These are phyloP conservation scores for Sebastes reedi DNA, from an alignment of 2,797 vertebrate genomes.

Conservation along the genomic window DNA sequence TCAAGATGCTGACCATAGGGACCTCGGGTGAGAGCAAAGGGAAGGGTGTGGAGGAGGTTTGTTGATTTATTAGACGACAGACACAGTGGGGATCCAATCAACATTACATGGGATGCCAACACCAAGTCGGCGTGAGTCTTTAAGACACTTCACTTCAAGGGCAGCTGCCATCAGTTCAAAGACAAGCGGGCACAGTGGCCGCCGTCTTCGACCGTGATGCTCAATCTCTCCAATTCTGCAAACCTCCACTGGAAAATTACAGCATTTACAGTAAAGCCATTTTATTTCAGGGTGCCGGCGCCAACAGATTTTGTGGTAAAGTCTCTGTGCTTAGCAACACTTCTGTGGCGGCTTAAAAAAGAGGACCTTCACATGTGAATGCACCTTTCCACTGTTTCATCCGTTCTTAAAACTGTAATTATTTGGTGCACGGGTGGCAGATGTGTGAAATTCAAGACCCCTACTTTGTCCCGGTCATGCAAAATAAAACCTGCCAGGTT, in stretches of 20 bases:
- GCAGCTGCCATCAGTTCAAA: conserved; percentile 56
- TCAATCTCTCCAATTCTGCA: not conserved
- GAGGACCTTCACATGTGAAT: conserved; percentile 24
- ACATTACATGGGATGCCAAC: conserved; percentile 64
- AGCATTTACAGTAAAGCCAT: not conserved
- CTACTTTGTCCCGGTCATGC: not conserved
- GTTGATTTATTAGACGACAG: conserved; percentile 75
- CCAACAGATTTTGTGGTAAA: not conserved
- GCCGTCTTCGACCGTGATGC: conserved; percentile 31
- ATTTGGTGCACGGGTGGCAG: not conserved
- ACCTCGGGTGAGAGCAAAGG: conserved; percentile 9
- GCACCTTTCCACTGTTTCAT: not conserved
- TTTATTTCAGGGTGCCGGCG: not conserved
- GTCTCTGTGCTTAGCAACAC: conserved; percentile 18
- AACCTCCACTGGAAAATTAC: conserved; percentile 4
- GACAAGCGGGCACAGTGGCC: conserved; percentile 30
- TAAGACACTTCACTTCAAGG: conserved; percentile 64
- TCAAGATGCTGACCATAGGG: conserved; percentile 20
- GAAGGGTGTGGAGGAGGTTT: conserved; percentile 5
- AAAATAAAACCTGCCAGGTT: not conserved
- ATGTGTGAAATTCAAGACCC: not conserved
- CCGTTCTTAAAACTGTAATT: not conserved
- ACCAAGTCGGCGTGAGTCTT: conserved; percentile 44
- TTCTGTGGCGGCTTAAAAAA: conserved; percentile 19
- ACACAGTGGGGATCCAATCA: conserved; percentile 75